These are phyloP conservation scores for Harmothoe impar DNA, from an alignment of 2,888 invertebrate species.

Conservation along the genomic window DNA sequence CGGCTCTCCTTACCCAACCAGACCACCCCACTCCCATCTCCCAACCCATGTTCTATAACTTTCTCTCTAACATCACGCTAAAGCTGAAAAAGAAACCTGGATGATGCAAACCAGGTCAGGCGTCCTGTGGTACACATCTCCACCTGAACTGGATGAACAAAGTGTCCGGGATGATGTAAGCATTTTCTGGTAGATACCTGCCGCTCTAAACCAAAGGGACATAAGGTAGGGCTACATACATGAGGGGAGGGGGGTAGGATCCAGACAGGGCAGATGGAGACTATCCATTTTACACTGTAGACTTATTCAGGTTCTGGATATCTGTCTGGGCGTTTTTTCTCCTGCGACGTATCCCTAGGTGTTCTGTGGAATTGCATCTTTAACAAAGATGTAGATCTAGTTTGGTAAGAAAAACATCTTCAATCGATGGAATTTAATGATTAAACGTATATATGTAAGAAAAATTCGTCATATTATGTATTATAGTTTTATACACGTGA, in stretches of 20 bases:
- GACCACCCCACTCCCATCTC: neutral
- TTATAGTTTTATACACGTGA: no score
- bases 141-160: neutral
- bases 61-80: neutral
- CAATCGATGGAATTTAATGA: no score
- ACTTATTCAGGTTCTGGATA: neutral
- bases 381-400: no score
- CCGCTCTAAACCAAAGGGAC: neutral
- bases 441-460: no score
- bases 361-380: no score
- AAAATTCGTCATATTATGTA: no score
- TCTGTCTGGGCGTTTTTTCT: neutral
- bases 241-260: neutral
- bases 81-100: neutral
- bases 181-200: neutral
- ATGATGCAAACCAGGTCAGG: neutral
- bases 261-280: neutral
- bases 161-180: conserved; percentile 21
- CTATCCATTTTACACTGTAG: neutral
- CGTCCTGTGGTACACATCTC: neutral
- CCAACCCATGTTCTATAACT: neutral
- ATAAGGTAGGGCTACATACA: neutral
- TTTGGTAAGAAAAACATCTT: no score
- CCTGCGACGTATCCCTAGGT: no score
- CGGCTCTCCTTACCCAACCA: no score